A percentile compares a stretch with the other conserved stretches of the same genome.
Conservation (phyloP, 37 sponge, comb jelly and placozoan genomes). For the Corticium candelabrum region DNA sequence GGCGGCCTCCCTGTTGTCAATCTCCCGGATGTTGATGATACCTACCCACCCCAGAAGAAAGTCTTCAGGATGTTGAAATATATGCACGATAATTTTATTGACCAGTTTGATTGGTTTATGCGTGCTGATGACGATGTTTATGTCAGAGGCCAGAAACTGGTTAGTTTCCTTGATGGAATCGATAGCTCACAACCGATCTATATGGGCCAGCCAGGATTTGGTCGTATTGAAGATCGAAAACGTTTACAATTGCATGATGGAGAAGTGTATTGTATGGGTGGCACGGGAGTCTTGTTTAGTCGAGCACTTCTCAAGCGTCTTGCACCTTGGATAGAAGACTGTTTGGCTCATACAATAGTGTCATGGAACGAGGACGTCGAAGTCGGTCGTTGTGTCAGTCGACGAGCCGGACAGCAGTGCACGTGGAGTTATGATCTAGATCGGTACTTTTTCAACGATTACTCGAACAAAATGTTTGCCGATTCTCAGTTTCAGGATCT, state of each 20-base stretch:
- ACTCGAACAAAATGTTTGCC: neutral
- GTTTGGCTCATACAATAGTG: constrained; percentile 31
- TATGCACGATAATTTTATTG: constrained; percentile 31
- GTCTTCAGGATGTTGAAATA: constrained; percentile 57
- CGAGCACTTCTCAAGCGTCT: constrained; percentile 22
- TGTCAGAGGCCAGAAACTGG: constrained; percentile 20
- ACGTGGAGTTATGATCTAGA: constrained; percentile 50
- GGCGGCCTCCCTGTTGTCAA: constrained; percentile 26
- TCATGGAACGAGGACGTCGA: constrained; percentile 70
- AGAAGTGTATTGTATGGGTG: constrained; percentile 50
- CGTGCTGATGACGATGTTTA: constrained; percentile 35
- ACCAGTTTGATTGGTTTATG: constrained; percentile 55
- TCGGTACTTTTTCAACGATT: neutral
- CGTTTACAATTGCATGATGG: constrained; percentile 23
- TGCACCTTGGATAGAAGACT: constrained; percentile 23
- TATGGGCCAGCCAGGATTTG: constrained; percentile 38
- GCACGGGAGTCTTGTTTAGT: constrained; percentile 48
- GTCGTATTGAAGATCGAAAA: constrained; percentile 17
- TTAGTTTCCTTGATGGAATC: constrained; percentile 10
- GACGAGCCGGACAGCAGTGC: constrained; percentile 42
- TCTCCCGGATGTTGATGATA: constrained; percentile 31
- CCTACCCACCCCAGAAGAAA: constrained; percentile 57
- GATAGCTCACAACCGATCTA: constrained; percentile 31
- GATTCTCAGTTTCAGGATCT: neutral
- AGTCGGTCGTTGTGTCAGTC: constrained; percentile 63